Conservation (phyloP, 2,113 vertebrate genomes). For the Typhlomys cinereus region DNA sequence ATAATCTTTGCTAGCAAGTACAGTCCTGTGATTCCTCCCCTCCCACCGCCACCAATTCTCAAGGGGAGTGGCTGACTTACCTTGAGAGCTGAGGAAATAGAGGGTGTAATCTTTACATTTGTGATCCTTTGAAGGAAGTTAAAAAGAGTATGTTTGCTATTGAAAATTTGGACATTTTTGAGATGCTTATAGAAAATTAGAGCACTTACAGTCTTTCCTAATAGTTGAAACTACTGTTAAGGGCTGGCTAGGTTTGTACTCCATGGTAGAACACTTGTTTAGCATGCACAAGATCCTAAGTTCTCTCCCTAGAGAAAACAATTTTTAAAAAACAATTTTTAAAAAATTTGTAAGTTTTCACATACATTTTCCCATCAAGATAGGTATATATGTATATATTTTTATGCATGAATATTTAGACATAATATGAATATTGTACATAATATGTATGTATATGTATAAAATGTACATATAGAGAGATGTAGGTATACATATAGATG, state of each 20-base stretch:
- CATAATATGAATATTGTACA: too few relatives aligned
- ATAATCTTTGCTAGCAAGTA: not conserved
- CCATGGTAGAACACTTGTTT: not conserved
- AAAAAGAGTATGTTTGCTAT: conserved; percentile 5
- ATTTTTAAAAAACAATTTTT: not conserved
- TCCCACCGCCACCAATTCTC: too few relatives aligned
- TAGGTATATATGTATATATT: not conserved
- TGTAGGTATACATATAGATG: not conserved
- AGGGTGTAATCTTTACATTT: not conserved
- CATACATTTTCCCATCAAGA: not conserved
- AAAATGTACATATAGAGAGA: not conserved
- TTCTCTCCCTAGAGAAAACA: not conserved
- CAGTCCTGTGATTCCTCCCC: not conserved
- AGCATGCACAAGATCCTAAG: too few relatives aligned
- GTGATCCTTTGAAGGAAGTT: conserved; percentile 3
- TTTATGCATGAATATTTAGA: too few relatives aligned
- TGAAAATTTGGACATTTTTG: conserved; percentile 34
- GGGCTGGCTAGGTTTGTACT: not conserved
- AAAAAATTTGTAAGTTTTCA: not conserved
- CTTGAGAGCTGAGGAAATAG: conserved; percentile 1
- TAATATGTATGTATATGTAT: too few relatives aligned
- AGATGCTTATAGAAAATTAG: conserved; percentile 32
- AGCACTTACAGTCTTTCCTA: not conserved
- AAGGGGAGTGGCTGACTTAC: not conserved
- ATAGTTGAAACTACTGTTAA: not conserved